Evolutionary conservation across 1,140 invertebrate species (phyloP), one percentile per base, ranked within the genome.

Genomic region (Acromyrmex heyeri): DNA sequence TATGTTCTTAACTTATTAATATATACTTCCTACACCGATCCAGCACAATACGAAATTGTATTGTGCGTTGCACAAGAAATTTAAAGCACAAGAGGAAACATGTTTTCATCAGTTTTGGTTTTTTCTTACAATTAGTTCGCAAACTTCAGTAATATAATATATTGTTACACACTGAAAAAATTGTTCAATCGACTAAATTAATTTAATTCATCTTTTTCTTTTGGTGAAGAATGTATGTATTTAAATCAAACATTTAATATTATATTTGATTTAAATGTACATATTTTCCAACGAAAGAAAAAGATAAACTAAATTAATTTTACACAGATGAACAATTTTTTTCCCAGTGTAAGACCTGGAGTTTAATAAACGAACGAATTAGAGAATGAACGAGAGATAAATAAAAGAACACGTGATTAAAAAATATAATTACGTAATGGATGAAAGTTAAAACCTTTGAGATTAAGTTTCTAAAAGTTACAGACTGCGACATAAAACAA

Each of bases 311-410:
- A 38, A 38, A 38, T 38, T 38, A 38, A 38, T 38, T 38, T 6
- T 38, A 38, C 7, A 38, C 34, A 38, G 34, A 38, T 38, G 34
- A 38, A 38, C 34, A 38, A 38, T 38, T 38, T 38, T 38, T 38
- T 38, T 8, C 34, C 7, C 34, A 7, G 34, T 34, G 34, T 38
- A 48, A 78, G 27, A 30, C 53, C 14, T 50, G 8, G 67, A 79
- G 77, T 79, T 79, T 34, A n/a, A 2, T 79, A 79, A 79, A 79
- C 14, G 61, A 79, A 79, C n/a, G 61, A 48, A 79, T 79, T 79
- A 53, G 21, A 21, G 12, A 12, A 10, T 12, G 24, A 21, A 48
- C 8, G 24, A 5, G 24, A 18, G 16, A 18, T 78, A 30, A 65
- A 34, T 34, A 34, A 48, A 78, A 64, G 48, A 38, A 38, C 34